Percentiles rank a stretch among this genome's conserved stretches.
phyloP scores from a whole-genome alignment of 2,113 vertebrate genomes.

The Ellobius talpinus region DNA sequence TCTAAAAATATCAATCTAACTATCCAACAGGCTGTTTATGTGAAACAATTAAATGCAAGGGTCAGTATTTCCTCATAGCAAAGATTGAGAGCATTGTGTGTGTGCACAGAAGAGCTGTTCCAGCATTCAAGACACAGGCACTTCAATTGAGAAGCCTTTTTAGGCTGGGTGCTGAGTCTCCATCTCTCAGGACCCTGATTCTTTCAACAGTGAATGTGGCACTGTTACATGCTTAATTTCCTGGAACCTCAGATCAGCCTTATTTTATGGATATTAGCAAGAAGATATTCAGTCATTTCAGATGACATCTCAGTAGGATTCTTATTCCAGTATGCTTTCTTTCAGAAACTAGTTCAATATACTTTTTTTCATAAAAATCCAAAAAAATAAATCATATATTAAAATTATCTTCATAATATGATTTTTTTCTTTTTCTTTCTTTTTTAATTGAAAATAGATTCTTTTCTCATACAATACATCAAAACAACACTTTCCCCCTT shows the following conservation, averaged over 20 bases:
- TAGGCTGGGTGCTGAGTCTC: conserved; percentile 24
- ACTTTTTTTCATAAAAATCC: background rate
- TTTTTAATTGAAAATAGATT: background rate
- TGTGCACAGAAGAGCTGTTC: background rate
- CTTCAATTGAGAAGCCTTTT: conserved; percentile 41
- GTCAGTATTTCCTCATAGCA: conserved; percentile 45
- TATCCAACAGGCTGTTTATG: background rate
- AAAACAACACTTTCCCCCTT: background rate
- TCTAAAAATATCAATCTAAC: conserved; percentile 38
- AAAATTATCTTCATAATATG: background rate
- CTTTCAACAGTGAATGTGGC: background rate
- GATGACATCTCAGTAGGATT: background rate
- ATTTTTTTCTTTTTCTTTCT: background rate
- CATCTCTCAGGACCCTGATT: conserved; percentile 29
- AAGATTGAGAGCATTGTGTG: conserved; percentile 33
- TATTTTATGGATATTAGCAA: conserved; percentile 30
- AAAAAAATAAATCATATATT: background rate
- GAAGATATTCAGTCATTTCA: conserved; percentile 9
- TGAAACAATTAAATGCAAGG: conserved; percentile 55
- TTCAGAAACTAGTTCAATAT: background rate
- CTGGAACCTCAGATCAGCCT: conserved; percentile 22
- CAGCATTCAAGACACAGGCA: background rate
- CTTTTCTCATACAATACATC: background rate
- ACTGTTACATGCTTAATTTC: conserved; percentile 8
- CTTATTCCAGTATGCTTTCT: background rate